phyloP scores from a whole-genome alignment of 2,113 vertebrate genomes.

The Amphilophus citrinellus region DNA sequence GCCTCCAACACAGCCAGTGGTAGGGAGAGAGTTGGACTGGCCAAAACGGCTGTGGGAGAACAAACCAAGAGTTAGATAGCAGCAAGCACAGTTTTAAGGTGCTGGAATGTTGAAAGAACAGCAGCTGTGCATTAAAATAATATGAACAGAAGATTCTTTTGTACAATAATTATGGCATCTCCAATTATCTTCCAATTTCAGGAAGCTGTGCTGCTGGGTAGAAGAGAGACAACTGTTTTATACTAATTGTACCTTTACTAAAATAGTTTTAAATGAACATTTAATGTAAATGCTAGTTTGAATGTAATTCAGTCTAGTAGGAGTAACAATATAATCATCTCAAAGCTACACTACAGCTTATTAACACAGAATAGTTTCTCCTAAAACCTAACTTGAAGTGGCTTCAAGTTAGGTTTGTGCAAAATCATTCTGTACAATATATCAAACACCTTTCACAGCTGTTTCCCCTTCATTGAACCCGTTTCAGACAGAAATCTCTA shows the following conservation, averaged over 20 bases:
- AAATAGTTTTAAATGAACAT: not conserved
- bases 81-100: not conserved
- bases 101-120: not conserved
- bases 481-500: not conserved
- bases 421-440: not conserved
- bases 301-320: not conserved
- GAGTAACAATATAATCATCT: not conserved
- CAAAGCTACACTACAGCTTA: not conserved
- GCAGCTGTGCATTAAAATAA: not conserved
- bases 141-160: not conserved
- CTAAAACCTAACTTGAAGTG: not conserved
- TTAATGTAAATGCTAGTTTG: not conserved
- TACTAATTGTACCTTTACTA: not conserved
- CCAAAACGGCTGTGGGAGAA: conserved; percentile 87
- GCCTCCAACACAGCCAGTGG: conserved; percentile 88
- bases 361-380: not conserved
- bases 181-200: not conserved
- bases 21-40: conserved; percentile 96
- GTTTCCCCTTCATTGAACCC: not conserved
- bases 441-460: not conserved
- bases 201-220: not conserved
- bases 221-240: not conserved
- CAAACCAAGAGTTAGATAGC: not conserved
- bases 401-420: not conserved
- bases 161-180: conserved; percentile 1